These are phyloP conservation scores for Artibeus jamaicensis DNA, from an alignment of 2,797 vertebrate genomes.

Conservation along the genomic window DNA sequence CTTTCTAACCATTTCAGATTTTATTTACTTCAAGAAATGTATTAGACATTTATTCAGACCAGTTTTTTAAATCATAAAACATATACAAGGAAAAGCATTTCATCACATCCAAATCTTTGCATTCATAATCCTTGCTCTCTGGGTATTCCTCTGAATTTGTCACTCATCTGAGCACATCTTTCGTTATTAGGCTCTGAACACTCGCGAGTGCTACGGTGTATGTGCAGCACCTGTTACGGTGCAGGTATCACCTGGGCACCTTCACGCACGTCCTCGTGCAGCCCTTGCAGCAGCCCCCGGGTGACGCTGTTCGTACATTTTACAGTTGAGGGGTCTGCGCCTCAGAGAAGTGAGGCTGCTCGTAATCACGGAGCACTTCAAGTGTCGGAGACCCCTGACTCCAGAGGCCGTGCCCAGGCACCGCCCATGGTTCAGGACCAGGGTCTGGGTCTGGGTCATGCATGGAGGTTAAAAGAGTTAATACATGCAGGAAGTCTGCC, in stretches of 20 bases:
- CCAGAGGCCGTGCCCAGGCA: not conserved
- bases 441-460: no score
- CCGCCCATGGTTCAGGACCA: not conserved
- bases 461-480: not conserved
- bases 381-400: not conserved
- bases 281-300: not conserved
- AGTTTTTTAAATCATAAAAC: not conserved
- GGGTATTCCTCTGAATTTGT: not conserved
- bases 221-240: not conserved
- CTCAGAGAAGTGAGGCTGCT: not conserved
- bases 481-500: not conserved
- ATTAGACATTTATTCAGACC: not conserved
- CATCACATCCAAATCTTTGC: not conserved
- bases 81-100: not conserved
- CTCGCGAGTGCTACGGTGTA: not conserved
- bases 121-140: not conserved
- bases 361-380: not conserved
- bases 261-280: not conserved
- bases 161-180: not conserved
- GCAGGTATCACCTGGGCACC: rapidly evolving
- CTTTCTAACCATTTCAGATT: not conserved
- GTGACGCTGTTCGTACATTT: not conserved
- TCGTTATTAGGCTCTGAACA: not conserved
- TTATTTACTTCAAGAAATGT: not conserved
- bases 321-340: not conserved